A percentile compares a stretch with the other conserved stretches of the same genome.
Evolutionary conservation across 2,797 vertebrate species (phyloP).

Genomic region (Halcyon leucocephala): DNA sequence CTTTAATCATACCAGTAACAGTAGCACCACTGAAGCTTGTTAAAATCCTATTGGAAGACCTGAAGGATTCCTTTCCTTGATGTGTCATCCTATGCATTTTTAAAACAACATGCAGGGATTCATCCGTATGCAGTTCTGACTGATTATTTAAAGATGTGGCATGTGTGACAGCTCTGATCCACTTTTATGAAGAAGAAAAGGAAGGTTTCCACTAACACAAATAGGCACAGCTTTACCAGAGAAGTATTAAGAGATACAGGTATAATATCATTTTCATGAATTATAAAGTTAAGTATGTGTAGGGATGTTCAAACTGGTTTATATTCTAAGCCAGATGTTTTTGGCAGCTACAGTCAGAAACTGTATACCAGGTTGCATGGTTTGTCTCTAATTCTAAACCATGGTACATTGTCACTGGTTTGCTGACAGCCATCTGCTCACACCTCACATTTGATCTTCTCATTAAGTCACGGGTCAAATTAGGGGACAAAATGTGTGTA

Average conservation of each 20-base stretch:
- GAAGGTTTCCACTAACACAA: neutral
- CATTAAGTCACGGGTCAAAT: slow-evolving; percentile 53
- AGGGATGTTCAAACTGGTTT: slow-evolving; percentile 63
- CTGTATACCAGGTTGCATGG: slow-evolving; percentile 59
- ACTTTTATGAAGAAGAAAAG: neutral
- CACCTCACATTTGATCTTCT: slow-evolving; percentile 48
- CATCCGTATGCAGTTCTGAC: neutral
- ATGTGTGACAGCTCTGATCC: neutral
- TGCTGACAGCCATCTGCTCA: slow-evolving; percentile 77
- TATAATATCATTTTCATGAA: slow-evolving; percentile 73
- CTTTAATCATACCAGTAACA: slow-evolving; percentile 20
- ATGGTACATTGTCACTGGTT: slow-evolving; percentile 52
- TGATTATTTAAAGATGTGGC: neutral
- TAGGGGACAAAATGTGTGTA: neutral
- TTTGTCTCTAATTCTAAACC: slow-evolving; percentile 72
- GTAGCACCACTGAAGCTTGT: neutral
- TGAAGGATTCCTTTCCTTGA: slow-evolving; percentile 19
- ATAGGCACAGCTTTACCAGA: slow-evolving; percentile 37
- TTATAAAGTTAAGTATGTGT: slow-evolving; percentile 58
- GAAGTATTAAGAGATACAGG: slow-evolving; percentile 54
- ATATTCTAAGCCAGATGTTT: slow-evolving; percentile 74
- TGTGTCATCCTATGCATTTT: slow-evolving; percentile 15
- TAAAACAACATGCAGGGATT: neutral
- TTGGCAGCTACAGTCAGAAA: slow-evolving; percentile 72
- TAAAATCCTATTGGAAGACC: neutral